Evolutionary conservation across 2,113 vertebrate genomes (phyloP).

Genomic region (Eleginops maclovinus): DNA sequence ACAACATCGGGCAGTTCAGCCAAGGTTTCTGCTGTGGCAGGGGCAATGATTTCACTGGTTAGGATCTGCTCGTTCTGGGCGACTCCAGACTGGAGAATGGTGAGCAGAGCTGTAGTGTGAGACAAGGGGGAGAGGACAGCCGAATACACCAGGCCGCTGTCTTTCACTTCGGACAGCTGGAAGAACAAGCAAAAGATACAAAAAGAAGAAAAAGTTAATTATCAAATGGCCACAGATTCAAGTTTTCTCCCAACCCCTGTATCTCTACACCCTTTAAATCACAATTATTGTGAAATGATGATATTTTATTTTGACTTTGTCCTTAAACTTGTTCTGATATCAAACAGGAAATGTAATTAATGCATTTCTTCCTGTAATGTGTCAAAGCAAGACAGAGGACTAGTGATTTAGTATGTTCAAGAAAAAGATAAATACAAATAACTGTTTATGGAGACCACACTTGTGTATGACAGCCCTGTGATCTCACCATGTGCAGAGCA

Average conservation of each 20-base stretch:
- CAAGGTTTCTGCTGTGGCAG: constrained; percentile 57
- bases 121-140: constrained; percentile 89
- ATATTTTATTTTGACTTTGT: too few species aligned
- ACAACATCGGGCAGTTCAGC: constrained; percentile 85
- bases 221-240: too few species aligned
- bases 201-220: neutral
- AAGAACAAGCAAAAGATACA: neutral
- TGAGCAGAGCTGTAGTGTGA: constrained; percentile 82
- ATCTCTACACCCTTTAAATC: too few species aligned
- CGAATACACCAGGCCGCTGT: constrained; percentile 76
- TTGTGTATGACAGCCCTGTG: neutral
- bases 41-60: neutral
- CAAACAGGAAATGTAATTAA: too few species aligned
- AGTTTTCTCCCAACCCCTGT: too few species aligned
- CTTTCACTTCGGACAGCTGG: constrained; percentile 88
- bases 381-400: too few species aligned
- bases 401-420: neutral
- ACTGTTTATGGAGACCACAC: too few species aligned
- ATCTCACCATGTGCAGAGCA: constrained; percentile 87
- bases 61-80: constrained; percentile 29
- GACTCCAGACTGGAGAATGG: constrained; percentile 76
- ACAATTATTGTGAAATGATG: too few species aligned
- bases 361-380: too few species aligned
- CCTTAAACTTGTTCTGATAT: too few species aligned
- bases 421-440: too few species aligned